These are phyloP conservation scores for Seriola aureovittata DNA, from an alignment of 2,113 vertebrate genomes.

Conservation along the genomic window DNA sequence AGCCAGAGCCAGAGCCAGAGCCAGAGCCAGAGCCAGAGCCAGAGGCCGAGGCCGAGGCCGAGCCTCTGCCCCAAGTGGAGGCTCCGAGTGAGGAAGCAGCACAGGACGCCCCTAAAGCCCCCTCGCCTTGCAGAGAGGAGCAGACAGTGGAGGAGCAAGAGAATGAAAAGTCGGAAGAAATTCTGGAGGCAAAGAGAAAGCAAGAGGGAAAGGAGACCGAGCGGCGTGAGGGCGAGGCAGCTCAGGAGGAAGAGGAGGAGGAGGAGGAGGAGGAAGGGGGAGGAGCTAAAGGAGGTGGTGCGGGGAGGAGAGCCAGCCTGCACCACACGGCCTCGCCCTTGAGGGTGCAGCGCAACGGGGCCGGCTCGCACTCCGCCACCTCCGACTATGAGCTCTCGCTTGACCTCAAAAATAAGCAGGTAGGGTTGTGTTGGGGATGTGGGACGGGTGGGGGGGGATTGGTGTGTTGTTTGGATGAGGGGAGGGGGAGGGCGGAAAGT, in stretches of 20 bases:
- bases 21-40: background rate
- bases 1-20: slow-evolving; percentile 26
- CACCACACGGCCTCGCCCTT: slow-evolving; percentile 93
- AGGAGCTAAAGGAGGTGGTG: slow-evolving; percentile 86
- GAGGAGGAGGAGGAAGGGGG: slow-evolving; percentile 83
- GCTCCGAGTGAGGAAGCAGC: slow-evolving; percentile 11
- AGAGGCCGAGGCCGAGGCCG: background rate
- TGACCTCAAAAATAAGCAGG: slow-evolving; percentile 99
- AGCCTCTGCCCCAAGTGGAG: slow-evolving; percentile 30
- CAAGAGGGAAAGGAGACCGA: slow-evolving; percentile 61
- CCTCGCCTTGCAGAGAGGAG: slow-evolving; percentile 68
- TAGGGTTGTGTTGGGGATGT: slow-evolving; percentile 83
- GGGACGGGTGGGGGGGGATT: slow-evolving; percentile 24
- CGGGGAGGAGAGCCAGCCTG: slow-evolving; percentile 91
- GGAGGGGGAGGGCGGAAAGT: slow-evolving; percentile 13
- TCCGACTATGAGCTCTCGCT: slow-evolving; percentile 98
- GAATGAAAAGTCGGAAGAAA: slow-evolving; percentile 50
- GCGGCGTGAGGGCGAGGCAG: slow-evolving; percentile 37
- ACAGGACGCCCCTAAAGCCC: slow-evolving; percentile 39
- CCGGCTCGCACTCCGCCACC: slow-evolving; percentile 90
- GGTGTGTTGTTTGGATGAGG: slow-evolving; percentile 44
- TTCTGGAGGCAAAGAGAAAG: slow-evolving; percentile 37
- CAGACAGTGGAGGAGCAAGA: slow-evolving; percentile 44
- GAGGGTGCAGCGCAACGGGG: slow-evolving; percentile 92
- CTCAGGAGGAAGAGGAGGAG: slow-evolving; percentile 81